Evolutionary conservation across 2,888 invertebrate genomes (phyloP), one percentile per base, ranked within the genome.

Genomic region (Trimorus sp.): DNA sequence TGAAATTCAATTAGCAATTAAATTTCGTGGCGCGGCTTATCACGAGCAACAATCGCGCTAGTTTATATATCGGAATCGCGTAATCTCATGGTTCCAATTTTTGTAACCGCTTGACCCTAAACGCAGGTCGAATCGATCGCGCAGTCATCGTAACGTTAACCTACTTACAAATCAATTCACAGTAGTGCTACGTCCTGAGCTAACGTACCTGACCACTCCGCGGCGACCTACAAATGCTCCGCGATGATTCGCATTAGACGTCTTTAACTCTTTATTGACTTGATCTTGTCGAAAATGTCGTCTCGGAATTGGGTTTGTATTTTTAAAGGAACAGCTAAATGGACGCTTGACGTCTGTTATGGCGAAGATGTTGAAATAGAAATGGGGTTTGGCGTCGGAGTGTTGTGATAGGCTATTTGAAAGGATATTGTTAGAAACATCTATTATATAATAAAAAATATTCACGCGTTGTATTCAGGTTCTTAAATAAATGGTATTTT

Each of bases 91-190:
- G 40, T 56, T 74, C 65, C 53, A 56, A 59, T 78, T 82, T 78
- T 74, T 69, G 66, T 79, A 78, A 74, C 66, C 74, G 70, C 60
- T 60, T 82, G 75, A 82, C 82, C 68, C 79, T 62, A 79, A 71
- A 76, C 73, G 71, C 49, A 66, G 56, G 51, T 36, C 45, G 40
- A 74, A 83, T 83, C 83, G 83, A 83, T 80, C 71, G 80, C 40
- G 60, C 54, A 83, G 83, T 77, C 66, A 83, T 79, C 69, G 80
- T 80, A 78, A 78, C 82, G 78, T 82, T 82, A 82, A 83, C 83
- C 83, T 80, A 83, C 80, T 83, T 83, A 49, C 60, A 45, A 77
- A 69, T 70, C 59, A 69, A 77, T 79, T 83, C 74, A 65, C 49
- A 74, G 48, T 74, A 65, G 66, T 49, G 76, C 53, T 68, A 58